These are phyloP conservation scores for Sorex fumeus DNA, from an alignment of 2,113 vertebrate genomes.

Conservation along the genomic window DNA sequence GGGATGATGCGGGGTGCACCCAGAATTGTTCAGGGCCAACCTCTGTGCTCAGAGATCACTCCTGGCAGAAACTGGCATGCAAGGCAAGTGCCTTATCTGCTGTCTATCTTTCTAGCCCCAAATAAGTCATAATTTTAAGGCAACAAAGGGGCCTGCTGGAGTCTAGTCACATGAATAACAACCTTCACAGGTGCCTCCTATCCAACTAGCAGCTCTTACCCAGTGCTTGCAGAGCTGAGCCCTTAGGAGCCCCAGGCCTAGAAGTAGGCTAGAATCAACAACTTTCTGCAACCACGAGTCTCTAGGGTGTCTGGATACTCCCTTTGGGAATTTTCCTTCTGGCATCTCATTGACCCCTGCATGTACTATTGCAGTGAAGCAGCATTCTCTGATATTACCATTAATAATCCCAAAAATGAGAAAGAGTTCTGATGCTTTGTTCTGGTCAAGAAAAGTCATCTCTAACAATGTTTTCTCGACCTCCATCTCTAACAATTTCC, in stretches of 20 bases:
- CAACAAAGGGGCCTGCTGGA: not conserved
- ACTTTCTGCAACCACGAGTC: constrained; percentile 23
- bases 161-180: constrained; percentile 44
- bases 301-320: constrained; percentile 41
- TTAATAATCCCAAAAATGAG: not conserved
- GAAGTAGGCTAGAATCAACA: not conserved
- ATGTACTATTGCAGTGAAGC: not conserved
- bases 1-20: too few species aligned
- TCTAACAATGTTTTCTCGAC: not conserved
- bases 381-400: constrained; percentile 22
- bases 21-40: too few species aligned
- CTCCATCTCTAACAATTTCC: not conserved
- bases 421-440: not conserved
- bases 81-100: too few species aligned
- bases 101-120: not conserved
- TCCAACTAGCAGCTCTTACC: not conserved
- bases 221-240: not conserved
- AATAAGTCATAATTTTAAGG: constrained; percentile 28
- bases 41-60: too few species aligned
- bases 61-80: too few species aligned
- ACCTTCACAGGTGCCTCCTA: not conserved
- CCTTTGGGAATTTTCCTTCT: constrained; percentile 70
- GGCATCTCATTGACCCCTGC: constrained; percentile 37
- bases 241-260: not conserved
- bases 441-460: not conserved